Percentiles rank a stretch among this genome's conserved stretches.
These are phyloP conservation scores for Triplophysa yarkandensis DNA, from an alignment of 2,797 vertebrate species.

Conservation along the genomic window DNA sequence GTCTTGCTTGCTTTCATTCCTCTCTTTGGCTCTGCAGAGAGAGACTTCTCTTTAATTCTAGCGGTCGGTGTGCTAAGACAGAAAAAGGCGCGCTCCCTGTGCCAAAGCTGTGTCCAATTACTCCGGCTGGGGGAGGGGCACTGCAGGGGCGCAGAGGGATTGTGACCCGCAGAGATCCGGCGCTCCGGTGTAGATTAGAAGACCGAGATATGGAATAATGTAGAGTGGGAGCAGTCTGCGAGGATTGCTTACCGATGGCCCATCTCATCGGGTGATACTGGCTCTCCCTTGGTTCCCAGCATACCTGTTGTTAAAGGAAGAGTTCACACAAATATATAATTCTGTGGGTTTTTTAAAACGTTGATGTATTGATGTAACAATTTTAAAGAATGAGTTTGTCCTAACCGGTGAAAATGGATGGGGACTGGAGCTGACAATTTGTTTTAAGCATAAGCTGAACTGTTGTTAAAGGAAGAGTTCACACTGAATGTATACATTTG, in stretches of 20 bases:
- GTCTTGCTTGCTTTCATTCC: conserved; percentile 32
- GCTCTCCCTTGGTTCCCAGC: not conserved
- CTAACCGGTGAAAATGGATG: not conserved
- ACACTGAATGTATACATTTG: too few species aligned
- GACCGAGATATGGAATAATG: conserved; percentile 49
- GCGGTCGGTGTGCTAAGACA: conserved; percentile 39
- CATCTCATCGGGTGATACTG: conserved; percentile 11
- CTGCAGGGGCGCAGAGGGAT: conserved; percentile 52
- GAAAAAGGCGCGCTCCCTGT: conserved; percentile 56
- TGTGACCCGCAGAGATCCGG: conserved; percentile 50
- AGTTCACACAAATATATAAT: not conserved
- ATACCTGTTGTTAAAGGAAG: not conserved
- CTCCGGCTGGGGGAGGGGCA: conserved; percentile 39
- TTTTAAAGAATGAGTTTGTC: not conserved
- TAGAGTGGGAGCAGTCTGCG: not conserved
- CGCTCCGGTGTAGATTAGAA: conserved; percentile 51
- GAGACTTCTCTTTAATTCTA: conserved; percentile 53
- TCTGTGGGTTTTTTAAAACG: not conserved
- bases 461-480: too few species aligned
- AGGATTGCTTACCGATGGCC: conserved; percentile 34
- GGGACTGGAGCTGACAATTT: not conserved
- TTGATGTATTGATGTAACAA: not conserved
- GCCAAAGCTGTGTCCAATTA: conserved; percentile 65
- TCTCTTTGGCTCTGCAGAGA: conserved; percentile 63
- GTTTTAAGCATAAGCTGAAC: too few species aligned